Percentiles rank a stretch among this genome's conserved stretches.
Evolutionary conservation across 2,888 invertebrate genomes (phyloP).

Genomic region (Mimumesa dahlbomi): DNA sequence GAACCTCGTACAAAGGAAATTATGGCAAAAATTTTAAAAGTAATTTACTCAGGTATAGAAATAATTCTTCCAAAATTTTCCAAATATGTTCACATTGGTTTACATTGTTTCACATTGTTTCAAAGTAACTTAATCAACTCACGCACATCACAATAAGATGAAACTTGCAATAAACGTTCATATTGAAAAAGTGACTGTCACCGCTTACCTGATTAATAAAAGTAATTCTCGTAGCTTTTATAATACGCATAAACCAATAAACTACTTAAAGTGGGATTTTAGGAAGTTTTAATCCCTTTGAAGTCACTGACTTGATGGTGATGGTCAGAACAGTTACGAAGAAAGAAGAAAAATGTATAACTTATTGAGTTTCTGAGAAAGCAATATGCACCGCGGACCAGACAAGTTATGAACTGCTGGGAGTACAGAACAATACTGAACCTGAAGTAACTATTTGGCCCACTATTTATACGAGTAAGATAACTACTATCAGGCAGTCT

Average conservation of each 20-base stretch:
- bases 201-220: conserved; percentile 81
- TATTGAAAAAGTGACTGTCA: background rate
- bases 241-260: conserved; percentile 68
- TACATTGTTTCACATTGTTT: too few relatives aligned
- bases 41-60: too few relatives aligned
- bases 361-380: background rate
- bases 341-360: too few relatives aligned
- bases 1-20: background rate
- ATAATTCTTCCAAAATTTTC: too few relatives aligned
- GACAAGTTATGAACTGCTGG: background rate
- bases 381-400: background rate
- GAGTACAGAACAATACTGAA: conserved; percentile 70
- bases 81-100: too few relatives aligned
- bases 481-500: conserved; percentile 76
- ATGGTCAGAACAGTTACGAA: too few relatives aligned
- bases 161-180: too few relatives aligned
- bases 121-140: background rate
- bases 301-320: too few relatives aligned
- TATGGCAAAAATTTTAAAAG: background rate
- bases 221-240: conserved; percentile 85
- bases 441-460: conserved; percentile 70
- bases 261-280: too few relatives aligned
- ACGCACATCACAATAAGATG: too few relatives aligned
- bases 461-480: conserved; percentile 76
- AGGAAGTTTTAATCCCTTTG: too few relatives aligned